Conservation (phyloP, 2,888 invertebrate species). For the Drosophila heteroneura region DNA sequence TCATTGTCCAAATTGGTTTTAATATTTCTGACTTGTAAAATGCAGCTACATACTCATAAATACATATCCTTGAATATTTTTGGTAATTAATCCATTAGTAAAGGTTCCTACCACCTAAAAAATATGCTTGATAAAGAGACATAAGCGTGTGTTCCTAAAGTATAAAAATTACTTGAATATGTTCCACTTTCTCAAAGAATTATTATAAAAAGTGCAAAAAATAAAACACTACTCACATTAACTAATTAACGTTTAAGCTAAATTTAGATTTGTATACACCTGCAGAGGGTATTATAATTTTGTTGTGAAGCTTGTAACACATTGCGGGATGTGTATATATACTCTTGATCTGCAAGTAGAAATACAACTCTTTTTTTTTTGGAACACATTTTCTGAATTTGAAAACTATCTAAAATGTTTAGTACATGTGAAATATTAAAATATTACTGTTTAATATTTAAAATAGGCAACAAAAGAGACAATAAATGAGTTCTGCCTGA, state of each 20-base stretch:
- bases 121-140: too few species aligned
- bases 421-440: not conserved
- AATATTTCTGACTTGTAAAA: not conserved
- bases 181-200: not conserved
- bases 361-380: not conserved
- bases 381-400: too few species aligned
- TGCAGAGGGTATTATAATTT: not conserved
- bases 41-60: not conserved
- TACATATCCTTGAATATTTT: not conserved
- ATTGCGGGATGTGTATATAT: not conserved
- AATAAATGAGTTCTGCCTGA: not conserved
- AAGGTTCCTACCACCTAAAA: too few species aligned
- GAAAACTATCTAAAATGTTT: not conserved
- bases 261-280: not conserved
- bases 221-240: not conserved
- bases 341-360: not conserved
- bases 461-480: not conserved
- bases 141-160: not conserved
- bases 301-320: not conserved
- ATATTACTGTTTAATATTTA: not conserved
- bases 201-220: not conserved
- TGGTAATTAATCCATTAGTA: not conserved
- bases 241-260: not conserved
- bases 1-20: not conserved
- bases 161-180: not conserved